Base-by-base conservation (phyloP, 2,888 invertebrate genomes). In the Macrophya alboannulata region DNA sequence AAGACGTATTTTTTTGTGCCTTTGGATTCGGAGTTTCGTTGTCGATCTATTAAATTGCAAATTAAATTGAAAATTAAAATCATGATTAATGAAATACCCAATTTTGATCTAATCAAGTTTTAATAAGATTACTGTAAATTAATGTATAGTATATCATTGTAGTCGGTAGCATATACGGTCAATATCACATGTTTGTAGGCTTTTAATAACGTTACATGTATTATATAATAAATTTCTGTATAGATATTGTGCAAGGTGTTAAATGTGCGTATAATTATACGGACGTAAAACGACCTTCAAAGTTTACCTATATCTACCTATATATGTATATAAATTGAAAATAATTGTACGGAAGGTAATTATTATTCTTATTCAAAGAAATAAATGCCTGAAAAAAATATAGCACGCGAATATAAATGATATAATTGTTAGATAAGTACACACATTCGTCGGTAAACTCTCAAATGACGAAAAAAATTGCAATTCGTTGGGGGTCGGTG, bases 21-120 rank as follows among this genome's bases (percentile, higher is more conserved):
- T 2, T 55, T 55, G n/a, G 55, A 55, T 51, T 51, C 51, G 51
- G 17, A 55, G 1, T 55, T 55, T 55, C n/a, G 55, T 55, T n/a
- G 17, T 55, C 55, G n/a, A 10, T 55, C 8, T n/a, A 55, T 55
- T 55, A 1, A 8, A 55, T 55, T n/a, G 6, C 55, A n/a, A n/a
- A n/a, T n/a, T n/a, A n/a, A n/a, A n/a, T n/a, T n/a, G n/a, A n/a
- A n/a, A n/a, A n/a, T n/a, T n/a, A n/a, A n/a, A n/a, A n/a, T 55
- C 55, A 55, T 55, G 31, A 31, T 55, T 2, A 55, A 55, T 55
- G 1, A 17, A 55, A 55, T 55, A 55, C 55, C 55, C n/a, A 17
- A n/a, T 10, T 55, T 55, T 55, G n/a, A n/a, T 55, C 55, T 55
- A 55, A 55, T 55, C 55, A 55, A 55, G n/a, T 55, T 55, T n/a